Conservation (phyloP, 2,113 vertebrate species). For the Junco hyemalis region DNA sequence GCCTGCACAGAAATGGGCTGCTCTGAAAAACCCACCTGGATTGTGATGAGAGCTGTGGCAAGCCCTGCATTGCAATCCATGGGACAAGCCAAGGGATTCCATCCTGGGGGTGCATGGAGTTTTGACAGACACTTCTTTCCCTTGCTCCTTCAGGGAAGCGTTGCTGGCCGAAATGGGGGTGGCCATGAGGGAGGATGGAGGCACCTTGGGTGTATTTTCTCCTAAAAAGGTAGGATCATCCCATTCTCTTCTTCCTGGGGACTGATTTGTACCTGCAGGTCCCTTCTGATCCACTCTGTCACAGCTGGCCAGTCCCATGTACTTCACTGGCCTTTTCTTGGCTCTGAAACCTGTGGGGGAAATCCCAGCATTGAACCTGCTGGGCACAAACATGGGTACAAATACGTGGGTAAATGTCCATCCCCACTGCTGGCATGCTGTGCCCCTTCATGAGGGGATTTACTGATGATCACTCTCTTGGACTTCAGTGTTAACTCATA, state of each 20-base stretch:
- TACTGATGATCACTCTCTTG: not conserved
- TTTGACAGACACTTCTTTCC: not conserved
- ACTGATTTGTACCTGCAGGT: not conserved
- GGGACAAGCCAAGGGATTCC: not conserved
- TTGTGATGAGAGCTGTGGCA: not conserved
- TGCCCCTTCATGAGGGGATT: not conserved
- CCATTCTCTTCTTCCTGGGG: not conserved
- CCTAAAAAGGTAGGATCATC: slow-evolving; percentile 92
- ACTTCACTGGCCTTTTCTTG: not conserved
- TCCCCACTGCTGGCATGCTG: not conserved
- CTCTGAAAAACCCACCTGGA: not conserved
- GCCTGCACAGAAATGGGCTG: not conserved
- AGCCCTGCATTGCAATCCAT: not conserved
- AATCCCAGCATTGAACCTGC: not conserved
- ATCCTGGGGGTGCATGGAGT: not conserved
- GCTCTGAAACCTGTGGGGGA: not conserved
- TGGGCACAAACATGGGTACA: not conserved
- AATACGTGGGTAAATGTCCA: not conserved
- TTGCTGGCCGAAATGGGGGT: slow-evolving; percentile 98
- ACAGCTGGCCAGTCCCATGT: not conserved
- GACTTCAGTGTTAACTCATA: not conserved
- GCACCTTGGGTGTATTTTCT: slow-evolving; percentile 94
- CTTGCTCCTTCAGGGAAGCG: slow-evolving; percentile 83
- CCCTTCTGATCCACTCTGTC: not conserved
- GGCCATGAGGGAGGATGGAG: slow-evolving; percentile 95